Evolutionary conservation across 1,140 invertebrate species (phyloP), one percentile per base, ranked within the genome.

Genomic region (Agrypnia vestita): DNA sequence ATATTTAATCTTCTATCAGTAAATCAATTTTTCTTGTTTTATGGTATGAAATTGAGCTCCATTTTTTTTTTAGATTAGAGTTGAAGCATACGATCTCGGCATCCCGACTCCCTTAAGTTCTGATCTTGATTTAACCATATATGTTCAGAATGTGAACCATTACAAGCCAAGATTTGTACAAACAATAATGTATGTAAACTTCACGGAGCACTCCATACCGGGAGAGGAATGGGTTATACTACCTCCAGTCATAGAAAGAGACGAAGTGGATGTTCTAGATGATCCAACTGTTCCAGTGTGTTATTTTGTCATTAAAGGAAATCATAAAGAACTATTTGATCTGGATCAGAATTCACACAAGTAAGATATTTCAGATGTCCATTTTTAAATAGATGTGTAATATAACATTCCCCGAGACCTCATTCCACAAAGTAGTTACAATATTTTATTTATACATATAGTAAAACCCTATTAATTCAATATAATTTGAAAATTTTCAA

Each of bases 61-160:
- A 35, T 35, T 3, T 35, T 56, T 55, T 82, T 86, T 87, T 46
- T 83, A 97, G 95, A 93, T 98, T 79, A 91, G 96, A 81, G 93
- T 98, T 9, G 96, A 97, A 90, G 96, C 97, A 0, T 96, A 94
- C 85, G 97, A 98, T 88, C 90, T 97, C 56, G 96, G 96, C 0
- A 88, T 93, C 6, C 96, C 96, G 9, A 96, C 96, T 0, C 93
- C 96, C 0, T 86, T 98, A 0, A 96, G 95, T 72, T 95, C 95
- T 0, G 96, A 97, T 86, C 87, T 97, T 8, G 96, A 97, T 86
- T 86, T 98, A 0, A 96, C 94, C n/a, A 94, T 98, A 83, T 96
- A 97, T 84, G 94, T 98, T 0, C 92, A 94, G 51, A 96, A 97
- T 86, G 94, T 97, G 0, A 96, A 97, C 86, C 96, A 96, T 85